Evolutionary conservation across 2,888 invertebrate species (phyloP).

Genomic region (Andricus curvator): DNA sequence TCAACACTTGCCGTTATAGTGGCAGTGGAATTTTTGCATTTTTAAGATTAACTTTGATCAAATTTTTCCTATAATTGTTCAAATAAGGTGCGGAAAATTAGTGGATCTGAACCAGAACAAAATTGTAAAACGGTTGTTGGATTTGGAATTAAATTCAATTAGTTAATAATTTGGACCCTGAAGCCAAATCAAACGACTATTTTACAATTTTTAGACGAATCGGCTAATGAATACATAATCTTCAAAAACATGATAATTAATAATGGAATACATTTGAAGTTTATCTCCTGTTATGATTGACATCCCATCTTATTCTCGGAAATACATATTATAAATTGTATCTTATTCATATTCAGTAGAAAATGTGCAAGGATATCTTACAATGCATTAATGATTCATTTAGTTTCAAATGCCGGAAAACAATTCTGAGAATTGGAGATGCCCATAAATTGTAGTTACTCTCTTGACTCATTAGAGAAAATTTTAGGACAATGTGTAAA

Average conservation of each 20-base stretch:
- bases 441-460: not conserved
- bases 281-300: not conserved
- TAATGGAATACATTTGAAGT: not conserved
- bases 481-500: not conserved
- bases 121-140: no score
- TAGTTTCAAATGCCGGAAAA: not conserved
- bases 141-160: no score
- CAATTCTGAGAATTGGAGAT: not conserved
- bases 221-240: no score
- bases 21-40: not conserved
- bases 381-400: not conserved
- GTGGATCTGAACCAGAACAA: no score
- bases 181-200: no score
- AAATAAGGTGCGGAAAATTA: no score
- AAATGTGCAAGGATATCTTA: not conserved
- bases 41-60: not conserved
- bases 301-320: not conserved
- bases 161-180: no score
- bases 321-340: not conserved
- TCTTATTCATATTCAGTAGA: not conserved
- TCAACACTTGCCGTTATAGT: not conserved
- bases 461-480: not conserved
- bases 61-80: not conserved
- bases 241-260: no score
- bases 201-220: no score